Base-by-base conservation (phyloP, 2,888 invertebrate genomes). In the Drosophila melanocephala region DNA sequence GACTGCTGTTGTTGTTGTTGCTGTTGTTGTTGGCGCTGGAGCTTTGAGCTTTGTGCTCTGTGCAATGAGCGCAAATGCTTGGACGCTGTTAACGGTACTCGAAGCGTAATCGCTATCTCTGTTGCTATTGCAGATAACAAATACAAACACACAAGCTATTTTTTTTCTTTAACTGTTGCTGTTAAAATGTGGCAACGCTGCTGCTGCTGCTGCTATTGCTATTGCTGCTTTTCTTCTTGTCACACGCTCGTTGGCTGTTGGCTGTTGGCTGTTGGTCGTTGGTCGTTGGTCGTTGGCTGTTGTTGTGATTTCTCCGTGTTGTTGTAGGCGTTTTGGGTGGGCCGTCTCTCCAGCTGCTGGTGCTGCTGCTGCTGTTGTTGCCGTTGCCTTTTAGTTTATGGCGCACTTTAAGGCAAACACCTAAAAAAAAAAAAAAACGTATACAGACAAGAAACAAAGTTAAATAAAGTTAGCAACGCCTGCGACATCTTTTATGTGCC, bases 401-500 rank as follows among this genome's bases (percentile, higher is more conserved):
- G 90, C 84, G 78, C 88, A 86, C 85, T 89, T 89, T 86, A 85
- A 87, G 84, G 78, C 89, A 87, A 88, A 84, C 79, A 90, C 89
- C 90, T 90, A 90, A 88, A 87, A 60, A 22, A 42, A 22, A 42
- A 82, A 81, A 51, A 56, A 60, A 35, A 58, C 19, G 30, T 37
- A 67, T 33, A 62, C 39, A 59, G 63, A 72, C 30, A 74, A 61
- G 62, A 81, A 72, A 75, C 66, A 70, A 71, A 75, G 81, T 84
- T 82, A 82, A 89, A 89, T 87, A 89, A 89, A 87, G 86, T 87
- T 87, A 79, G 87, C 87, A 88, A 90, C 90, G 90, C 89, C 90
- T 88, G 87, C 81, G 84, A 88, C 87, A 87, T 73, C 77, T 86
- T 89, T 87, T 88, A 90, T 90, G 87, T 82, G 78, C 84, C 69